A percentile compares a stretch with the other conserved stretches of the same genome.
phyloP scores from a whole-genome alignment of 2,113 vertebrate species.

The Sylvilagus bachmani region DNA sequence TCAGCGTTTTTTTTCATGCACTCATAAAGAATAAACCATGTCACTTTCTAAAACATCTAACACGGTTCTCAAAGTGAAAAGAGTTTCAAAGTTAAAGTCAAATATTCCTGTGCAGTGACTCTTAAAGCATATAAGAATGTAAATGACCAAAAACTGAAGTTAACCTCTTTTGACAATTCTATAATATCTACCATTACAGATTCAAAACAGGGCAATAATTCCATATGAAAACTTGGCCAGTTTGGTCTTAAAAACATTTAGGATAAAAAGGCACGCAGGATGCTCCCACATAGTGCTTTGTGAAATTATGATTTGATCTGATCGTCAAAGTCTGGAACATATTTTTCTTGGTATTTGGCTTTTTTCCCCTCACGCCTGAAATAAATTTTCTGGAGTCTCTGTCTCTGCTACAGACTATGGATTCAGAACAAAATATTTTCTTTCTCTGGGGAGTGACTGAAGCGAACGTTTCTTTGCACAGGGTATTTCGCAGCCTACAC shows the following conservation, averaged over 20 bases:
- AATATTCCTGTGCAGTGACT: constrained; percentile 49
- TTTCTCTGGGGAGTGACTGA: constrained; percentile 77
- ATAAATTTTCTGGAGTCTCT: constrained; percentile 79
- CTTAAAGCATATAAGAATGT: constrained; percentile 65
- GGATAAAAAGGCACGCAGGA: constrained; percentile 74
- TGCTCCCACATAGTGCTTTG: constrained; percentile 75
- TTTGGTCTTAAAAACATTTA: constrained; percentile 56
- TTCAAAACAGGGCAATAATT: constrained; percentile 72
- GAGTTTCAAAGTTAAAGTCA: constrained; percentile 65
- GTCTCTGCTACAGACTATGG: constrained; percentile 68
- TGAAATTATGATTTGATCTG: constrained; percentile 80
- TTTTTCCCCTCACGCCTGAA: constrained; percentile 63
- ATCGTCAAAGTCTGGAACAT: constrained; percentile 77
- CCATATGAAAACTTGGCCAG: constrained; percentile 70
- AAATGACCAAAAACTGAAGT: constrained; percentile 75
- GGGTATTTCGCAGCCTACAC: constrained; percentile 54
- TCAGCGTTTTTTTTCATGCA: not conserved
- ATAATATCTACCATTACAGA: constrained; percentile 72
- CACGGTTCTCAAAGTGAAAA: constrained; percentile 47
- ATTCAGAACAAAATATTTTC: constrained; percentile 77
- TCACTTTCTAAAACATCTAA: constrained; percentile 50
- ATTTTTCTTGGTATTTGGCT: constrained; percentile 81
- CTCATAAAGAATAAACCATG: constrained; percentile 45
- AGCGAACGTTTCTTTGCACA: constrained; percentile 27
- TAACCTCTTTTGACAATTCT: constrained; percentile 82